phyloP scores from a whole-genome alignment of 2,797 vertebrate genomes.

The Sebastes trivittatus region DNA sequence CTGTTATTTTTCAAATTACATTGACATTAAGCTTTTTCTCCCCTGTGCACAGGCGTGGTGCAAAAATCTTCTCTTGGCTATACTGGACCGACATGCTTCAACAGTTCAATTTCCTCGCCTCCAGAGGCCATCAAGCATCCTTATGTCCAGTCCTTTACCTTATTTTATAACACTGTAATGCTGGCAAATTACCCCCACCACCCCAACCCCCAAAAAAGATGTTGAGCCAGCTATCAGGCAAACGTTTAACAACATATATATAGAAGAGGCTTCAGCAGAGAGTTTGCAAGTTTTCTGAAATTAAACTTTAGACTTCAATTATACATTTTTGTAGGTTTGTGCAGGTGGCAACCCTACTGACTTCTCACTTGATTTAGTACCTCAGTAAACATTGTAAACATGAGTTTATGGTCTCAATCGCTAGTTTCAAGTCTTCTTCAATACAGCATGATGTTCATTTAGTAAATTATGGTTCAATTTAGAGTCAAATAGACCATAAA shows the following conservation, averaged over 20 bases:
- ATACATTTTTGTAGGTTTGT: background rate
- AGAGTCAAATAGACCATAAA: too few relatives aligned
- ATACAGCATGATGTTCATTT: too few relatives aligned
- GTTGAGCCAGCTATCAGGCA: background rate
- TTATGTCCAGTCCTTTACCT: slow-evolving; percentile 34
- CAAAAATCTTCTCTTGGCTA: slow-evolving; percentile 49
- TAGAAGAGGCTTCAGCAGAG: background rate
- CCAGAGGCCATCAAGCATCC: slow-evolving; percentile 33
- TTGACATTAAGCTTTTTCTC: slow-evolving; percentile 53
- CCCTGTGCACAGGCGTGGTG: slow-evolving; percentile 1
- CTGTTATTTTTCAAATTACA: slow-evolving; percentile 70
- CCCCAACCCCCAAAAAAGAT: background rate
- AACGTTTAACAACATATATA: background rate
- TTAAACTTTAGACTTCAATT: background rate
- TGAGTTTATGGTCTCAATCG: too few relatives aligned
- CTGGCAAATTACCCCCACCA: background rate
- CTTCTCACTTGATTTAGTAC: too few relatives aligned
- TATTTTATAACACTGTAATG: slow-evolving; percentile 12
- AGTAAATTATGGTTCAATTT: too few relatives aligned
- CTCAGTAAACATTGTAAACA: too few relatives aligned
- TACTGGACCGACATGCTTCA: slow-evolving; percentile 65
- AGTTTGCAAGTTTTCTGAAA: background rate
- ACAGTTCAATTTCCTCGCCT: slow-evolving; percentile 56
- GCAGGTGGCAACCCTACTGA: too few relatives aligned
- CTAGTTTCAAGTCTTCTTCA: too few relatives aligned